Evolutionary conservation across 1,140 invertebrate species (phyloP).

Genomic region (Hypsibius dujardini): DNA sequence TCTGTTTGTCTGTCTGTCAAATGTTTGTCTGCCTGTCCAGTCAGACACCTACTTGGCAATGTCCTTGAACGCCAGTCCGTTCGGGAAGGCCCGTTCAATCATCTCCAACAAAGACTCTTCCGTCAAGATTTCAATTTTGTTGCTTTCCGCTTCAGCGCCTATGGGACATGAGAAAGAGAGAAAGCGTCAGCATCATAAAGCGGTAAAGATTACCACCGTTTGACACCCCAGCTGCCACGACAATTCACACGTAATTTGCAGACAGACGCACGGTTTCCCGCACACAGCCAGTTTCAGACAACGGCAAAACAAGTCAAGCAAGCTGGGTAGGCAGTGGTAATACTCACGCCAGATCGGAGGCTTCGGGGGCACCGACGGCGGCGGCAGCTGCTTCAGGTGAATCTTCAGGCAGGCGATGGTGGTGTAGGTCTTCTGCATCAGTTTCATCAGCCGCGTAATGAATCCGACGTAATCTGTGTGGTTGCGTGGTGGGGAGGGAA

Average conservation of each 20-base stretch:
- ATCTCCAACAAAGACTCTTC: constrained; percentile 75
- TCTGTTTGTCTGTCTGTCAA: no score
- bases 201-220: no score
- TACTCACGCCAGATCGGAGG: constrained; percentile 52
- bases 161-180: no score
- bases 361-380: constrained; percentile 26
- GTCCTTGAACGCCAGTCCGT: constrained; percentile 72
- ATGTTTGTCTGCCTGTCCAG: no score
- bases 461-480: constrained; percentile 98
- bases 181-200: no score
- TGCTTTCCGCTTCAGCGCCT: constrained; percentile 23
- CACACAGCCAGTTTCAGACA: no score
- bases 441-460: constrained; percentile 92
- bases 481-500: no score
- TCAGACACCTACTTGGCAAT: constrained; percentile 57
- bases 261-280: no score
- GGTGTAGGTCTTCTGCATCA: constrained; percentile 73
- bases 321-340: background rate
- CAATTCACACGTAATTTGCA: background rate
- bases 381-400: constrained; percentile 65
- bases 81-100: constrained; percentile 91
- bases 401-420: constrained; percentile 69
- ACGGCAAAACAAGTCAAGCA: no score
- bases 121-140: constrained; percentile 37
- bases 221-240: constrained; percentile 21